Percentiles rank a stretch among this genome's conserved stretches.
These are phyloP conservation scores for Formica selysi DNA, from an alignment of 1,140 invertebrate genomes.

Conservation along the genomic window DNA sequence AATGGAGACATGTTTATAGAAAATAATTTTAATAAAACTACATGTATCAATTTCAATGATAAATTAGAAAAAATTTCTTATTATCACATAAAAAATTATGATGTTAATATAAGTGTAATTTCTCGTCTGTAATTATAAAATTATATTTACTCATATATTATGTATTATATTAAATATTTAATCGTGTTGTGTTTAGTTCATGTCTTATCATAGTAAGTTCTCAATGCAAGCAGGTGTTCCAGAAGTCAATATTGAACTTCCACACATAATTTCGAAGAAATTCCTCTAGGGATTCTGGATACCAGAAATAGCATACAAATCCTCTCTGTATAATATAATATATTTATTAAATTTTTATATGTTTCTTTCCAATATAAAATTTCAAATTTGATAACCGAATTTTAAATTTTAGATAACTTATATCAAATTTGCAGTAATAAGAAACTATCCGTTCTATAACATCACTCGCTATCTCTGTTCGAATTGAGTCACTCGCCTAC, in stretches of 20 bases:
- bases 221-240: background rate
- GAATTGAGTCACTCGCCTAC: conserved; percentile 18
- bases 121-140: background rate
- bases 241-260: conserved; percentile 29
- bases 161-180: conserved; percentile 13
- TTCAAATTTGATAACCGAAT: background rate
- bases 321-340: background rate
- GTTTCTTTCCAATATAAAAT: background rate
- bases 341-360: conserved; percentile 37
- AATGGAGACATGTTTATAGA: background rate
- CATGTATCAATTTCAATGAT: background rate
- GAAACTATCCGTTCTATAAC: conserved; percentile 18
- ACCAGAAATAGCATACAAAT: conserved; percentile 21
- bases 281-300: conserved; percentile 13
- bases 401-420: background rate
- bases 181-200: background rate
- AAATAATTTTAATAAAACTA: background rate
- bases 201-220: conserved; percentile 9
- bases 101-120: background rate
- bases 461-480: conserved; percentile 34
- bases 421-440: background rate
- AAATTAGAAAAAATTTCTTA: background rate
- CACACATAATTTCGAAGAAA: conserved; percentile 50
- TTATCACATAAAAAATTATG: background rate
- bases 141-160: background rate